Base-by-base conservation (phyloP, 2,113 vertebrate species). In the Baryphthengus martii region DNA sequence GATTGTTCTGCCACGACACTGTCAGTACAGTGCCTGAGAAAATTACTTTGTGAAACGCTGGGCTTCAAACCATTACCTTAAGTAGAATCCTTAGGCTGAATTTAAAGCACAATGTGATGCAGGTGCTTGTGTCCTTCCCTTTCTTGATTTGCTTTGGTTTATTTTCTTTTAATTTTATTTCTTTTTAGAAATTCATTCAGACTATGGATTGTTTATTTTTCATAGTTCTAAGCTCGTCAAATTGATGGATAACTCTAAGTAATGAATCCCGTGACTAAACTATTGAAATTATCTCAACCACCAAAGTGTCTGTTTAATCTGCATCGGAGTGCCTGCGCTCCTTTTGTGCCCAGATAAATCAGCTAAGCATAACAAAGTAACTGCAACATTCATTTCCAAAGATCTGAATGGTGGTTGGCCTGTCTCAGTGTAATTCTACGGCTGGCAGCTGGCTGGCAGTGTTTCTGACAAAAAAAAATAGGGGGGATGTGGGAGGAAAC, bases 301-400 rank as follows among this genome's bases (percentile, higher is more conserved):
- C 93, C 66, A 81, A 97, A 97, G 97, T 92, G 74, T 89, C 96
- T 94, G 62, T 90, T 95, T 92, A 94, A 96, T 96, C 92, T 94
- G 56, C 94, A 94, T 93, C 75, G 92, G 90, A 91, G 84, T 88
- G 86, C 40, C 67, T 90, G 84, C 0, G 3, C 49, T 92, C 71
- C 78, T 93, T 97, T 96, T 79, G 95, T 95, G 75, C 67, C 89
- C 72, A 88, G 95, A 96, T 94, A 97, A 96, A 96, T 89, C 92
- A 95, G 75, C 80, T 95, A 91, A 93, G 86, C 89, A 81, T 88
- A 94, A 93, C 85, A 90, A 95, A 96, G 63, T 85, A 61, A 49
- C 85, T 93, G 89, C 50, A 95, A 49, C 53, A 66, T 71, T 74
- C 42, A 90, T 91, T 96, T 93, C 68, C 88, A 97, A 94, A 83